A percentile compares a stretch with the other conserved stretches of the same genome.
Evolutionary conservation across 2,797 vertebrate genomes (phyloP).

Genomic region (Ctenochaetus hawaiiensis): DNA sequence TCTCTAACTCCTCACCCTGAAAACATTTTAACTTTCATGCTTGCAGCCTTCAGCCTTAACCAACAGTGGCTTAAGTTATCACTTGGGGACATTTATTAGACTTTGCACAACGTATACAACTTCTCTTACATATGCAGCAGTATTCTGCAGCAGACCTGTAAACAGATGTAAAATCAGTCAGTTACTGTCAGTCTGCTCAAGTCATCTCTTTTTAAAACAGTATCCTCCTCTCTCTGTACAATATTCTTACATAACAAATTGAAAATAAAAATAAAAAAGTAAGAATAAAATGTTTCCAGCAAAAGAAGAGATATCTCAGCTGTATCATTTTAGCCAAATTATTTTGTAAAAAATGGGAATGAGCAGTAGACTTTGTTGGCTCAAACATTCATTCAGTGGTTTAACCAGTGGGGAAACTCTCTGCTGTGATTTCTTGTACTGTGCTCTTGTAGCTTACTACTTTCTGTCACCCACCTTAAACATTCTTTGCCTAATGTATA

Average conservation of each 20-base stretch:
- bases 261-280: background rate
- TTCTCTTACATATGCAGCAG: background rate
- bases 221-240: background rate
- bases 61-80: background rate
- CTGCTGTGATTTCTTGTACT: constrained; percentile 6
- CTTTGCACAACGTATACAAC: background rate
- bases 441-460: background rate
- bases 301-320: background rate
- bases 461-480: constrained; percentile 9
- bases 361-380: background rate
- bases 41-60: background rate
- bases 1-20: background rate
- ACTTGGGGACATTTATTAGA: background rate
- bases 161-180: background rate
- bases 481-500: background rate
- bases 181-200: background rate
- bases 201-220: background rate
- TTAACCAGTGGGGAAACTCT: constrained; percentile 13
- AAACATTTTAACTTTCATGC: background rate
- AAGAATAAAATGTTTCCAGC: constrained; percentile 1
- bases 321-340: background rate
- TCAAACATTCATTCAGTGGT: constrained; percentile 1
- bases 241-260: background rate
- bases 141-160: background rate
- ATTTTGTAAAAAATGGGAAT: background rate